Evolutionary conservation across 2,888 invertebrate genomes (phyloP).

Genomic region (Conus canariensis): DNA sequence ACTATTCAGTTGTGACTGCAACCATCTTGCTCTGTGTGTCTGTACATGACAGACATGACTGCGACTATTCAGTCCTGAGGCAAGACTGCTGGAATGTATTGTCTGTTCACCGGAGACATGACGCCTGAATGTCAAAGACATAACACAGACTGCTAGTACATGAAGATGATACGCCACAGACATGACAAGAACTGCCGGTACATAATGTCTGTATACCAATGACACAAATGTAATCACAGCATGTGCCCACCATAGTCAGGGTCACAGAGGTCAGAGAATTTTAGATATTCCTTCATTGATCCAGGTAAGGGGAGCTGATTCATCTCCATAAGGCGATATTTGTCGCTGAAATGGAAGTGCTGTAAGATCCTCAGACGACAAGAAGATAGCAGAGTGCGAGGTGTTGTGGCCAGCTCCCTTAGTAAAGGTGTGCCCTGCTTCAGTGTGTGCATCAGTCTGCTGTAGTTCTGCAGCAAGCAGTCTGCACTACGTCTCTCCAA

Average conservation of each 20-base stretch:
- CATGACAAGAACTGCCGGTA: no score
- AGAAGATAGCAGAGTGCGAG: slow-evolving; percentile 2
- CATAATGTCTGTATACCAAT: no score
- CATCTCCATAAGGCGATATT: neutral
- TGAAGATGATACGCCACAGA: no score
- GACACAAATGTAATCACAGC: neutral
- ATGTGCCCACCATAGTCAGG: neutral
- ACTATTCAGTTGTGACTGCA: no score
- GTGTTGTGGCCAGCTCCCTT: neutral
- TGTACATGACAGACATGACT: no score
- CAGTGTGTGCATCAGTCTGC: neutral
- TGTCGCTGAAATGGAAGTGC: neutral
- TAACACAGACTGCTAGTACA: no score
- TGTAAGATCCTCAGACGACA: neutral
- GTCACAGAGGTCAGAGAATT: slow-evolving; percentile 12
- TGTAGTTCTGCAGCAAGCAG: neutral
- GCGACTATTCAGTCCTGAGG: no score
- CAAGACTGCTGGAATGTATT: no score
- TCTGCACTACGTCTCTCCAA: neutral
- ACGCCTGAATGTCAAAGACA: no score
- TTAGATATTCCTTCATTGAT: neutral
- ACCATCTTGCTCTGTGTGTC: no score
- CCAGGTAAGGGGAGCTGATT: neutral
- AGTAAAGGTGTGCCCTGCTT: neutral
- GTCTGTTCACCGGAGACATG: no score